Conservation (phyloP, 2,888 invertebrate species). For the Periphyllus acericola region DNA sequence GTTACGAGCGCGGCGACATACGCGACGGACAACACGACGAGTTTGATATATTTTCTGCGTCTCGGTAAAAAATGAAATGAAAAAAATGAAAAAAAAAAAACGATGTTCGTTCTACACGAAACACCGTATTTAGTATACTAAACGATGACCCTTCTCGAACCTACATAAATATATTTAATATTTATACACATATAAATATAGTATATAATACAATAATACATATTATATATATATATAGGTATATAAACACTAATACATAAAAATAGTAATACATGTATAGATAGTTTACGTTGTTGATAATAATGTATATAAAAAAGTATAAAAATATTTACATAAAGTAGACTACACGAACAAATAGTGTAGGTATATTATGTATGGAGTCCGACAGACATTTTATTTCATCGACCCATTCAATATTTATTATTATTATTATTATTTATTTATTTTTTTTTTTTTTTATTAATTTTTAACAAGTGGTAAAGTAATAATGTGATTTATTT, state of each 20-base stretch:
- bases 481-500: conserved; percentile 54
- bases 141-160: conserved; percentile 22
- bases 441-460: conserved; percentile 1
- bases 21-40: conserved; percentile 1
- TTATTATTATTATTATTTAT: conserved; percentile 21
- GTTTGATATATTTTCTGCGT: conserved; percentile 29
- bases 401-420: background rate
- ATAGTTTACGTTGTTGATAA: conserved; percentile 35
- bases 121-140: conserved; percentile 13
- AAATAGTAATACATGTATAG: conserved; percentile 35
- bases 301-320: conserved; percentile 57
- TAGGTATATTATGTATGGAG: conserved; percentile 54
- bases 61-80: conserved; percentile 26
- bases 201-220: background rate
- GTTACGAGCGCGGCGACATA: background rate
- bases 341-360: conserved; percentile 53
- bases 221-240: background rate
- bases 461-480: conserved; percentile 54
- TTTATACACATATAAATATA: background rate
- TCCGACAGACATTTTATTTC: conserved; percentile 23
- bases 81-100: background rate
- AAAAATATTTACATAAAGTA: conserved; percentile 62
- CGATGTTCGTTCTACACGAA: conserved; percentile 52
- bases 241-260: conserved; percentile 26
- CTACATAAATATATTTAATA: conserved; percentile 49